Base-by-base conservation (phyloP, 2,113 vertebrate genomes). In the Ornithorhynchus anatinus region DNA sequence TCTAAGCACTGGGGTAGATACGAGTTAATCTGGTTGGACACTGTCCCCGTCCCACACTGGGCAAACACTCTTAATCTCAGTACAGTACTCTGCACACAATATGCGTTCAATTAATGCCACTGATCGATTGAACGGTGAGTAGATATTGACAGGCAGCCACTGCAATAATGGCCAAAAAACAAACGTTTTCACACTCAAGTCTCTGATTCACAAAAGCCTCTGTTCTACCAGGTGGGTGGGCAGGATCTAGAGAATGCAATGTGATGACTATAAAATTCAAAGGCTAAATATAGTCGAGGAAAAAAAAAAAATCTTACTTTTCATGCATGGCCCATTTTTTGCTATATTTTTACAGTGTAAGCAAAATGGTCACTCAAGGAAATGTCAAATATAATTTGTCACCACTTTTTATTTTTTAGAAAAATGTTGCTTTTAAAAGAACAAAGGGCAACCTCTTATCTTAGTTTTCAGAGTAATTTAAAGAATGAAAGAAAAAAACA, bases 331-430 rank as follows among this genome's bases (percentile, higher is more conserved):
- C 5, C 22, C 8, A 19, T 0, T 56, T 59, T 69, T 13, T 27
- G 22, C 45, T 67, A 59, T 10, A 36, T 50, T 48, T 63, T 80
- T 62, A 36, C 5, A 19, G 37, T 19, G 42, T 59, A 69, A 43
- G 14, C 37, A 43, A 64, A 68, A 47, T 59, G 15, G 3, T 36
- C 33, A 69, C 20, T 76, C 19, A 45, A 2, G 12, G 7, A 69
- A 56, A 63, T 66, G 16, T 44, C 32, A 51, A 16, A 33, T 47
- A 42, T 45, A 61, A 62, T 64, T 67, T 84, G 31, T 62, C 22
- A 61, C 6, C 3, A 44, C 2, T 40, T 58, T 39, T 48, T 29
- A 10, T 29, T 31, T 16, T 39, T 69, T 36, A 39, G 62, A 75
- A 65, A 57, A 48, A 54, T 29, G 7, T 19, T 59, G 3, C 1